Conservation (phyloP, 1,140 invertebrate species). For the Bombyx mandarina region DNA sequence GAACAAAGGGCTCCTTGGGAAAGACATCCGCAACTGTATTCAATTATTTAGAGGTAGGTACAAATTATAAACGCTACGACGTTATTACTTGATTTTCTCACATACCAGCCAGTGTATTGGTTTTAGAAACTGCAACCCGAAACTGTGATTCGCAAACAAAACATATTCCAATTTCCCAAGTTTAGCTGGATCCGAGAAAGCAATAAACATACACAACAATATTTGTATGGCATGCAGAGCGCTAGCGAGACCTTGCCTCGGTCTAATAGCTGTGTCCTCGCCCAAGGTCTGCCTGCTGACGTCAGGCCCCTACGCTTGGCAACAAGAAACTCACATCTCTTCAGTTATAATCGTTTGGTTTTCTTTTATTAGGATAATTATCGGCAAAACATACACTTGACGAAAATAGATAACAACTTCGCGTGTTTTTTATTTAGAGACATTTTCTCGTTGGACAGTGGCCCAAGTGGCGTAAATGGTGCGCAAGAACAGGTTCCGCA, state of each 20-base stretch:
- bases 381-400: background rate
- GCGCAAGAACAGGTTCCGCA: conserved; percentile 58
- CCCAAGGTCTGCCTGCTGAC: conserved; percentile 55
- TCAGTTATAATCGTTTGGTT: background rate
- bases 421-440: too few species aligned
- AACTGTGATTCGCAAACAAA: too few species aligned
- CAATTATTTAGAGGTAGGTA: too few species aligned
- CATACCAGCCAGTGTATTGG: too few species aligned
- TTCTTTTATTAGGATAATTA: too few species aligned
- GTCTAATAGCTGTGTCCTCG: conserved; percentile 56
- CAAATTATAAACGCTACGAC: too few species aligned
- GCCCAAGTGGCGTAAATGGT: conserved; percentile 38
- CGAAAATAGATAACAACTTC: background rate
- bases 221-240: conserved; percentile 45
- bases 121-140: too few species aligned
- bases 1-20: conserved; percentile 1
- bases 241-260: conserved; percentile 49
- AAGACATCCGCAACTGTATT: background rate
- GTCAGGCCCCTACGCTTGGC: conserved; percentile 47
- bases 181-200: too few species aligned
- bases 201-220: conserved; percentile 8
- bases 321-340: conserved; percentile 34
- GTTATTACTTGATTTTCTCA: too few species aligned
- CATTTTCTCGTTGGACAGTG: conserved; percentile 8
- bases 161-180: too few species aligned